Evolutionary conservation across 2,113 vertebrate genomes (phyloP), one percentile per base, ranked within the genome.

Genomic region (Crotophaga sulcirostris): DNA sequence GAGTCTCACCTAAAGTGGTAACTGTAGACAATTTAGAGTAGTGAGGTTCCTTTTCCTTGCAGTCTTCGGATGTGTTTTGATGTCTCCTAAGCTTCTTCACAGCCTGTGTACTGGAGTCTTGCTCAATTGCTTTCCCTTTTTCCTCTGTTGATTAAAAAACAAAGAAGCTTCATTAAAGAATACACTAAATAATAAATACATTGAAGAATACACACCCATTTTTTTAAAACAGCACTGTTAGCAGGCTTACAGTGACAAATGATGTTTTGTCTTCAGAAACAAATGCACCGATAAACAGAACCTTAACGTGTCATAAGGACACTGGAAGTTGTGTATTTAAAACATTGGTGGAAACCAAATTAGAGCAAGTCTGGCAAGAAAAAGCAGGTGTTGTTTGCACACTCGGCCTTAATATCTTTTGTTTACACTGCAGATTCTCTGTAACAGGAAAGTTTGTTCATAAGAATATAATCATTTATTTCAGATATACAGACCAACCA

Each of bases 81-180:
- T 94, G 91, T 86, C 19, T 89, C 74, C 94, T 94, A 95, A 86
- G 51, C 58, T 86, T 95, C 84, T 91, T 94, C 78, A 81, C 95
- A 95, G 84, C 21, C 40, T 75, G 81, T 40, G n/a, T 52, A 60
- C 26, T 54, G 11, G 69, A 86, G 14, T 52, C 95, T 88, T 95
- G 89, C n/a, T 93, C 82, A 94, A 55, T 5, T 73, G 92, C 84
- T 55, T 67, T 96, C 93, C 92, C 47, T 76, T 91, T 95, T 73
- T 89, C 89, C n/a, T 92, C 79, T 83, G 84, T 97, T 98, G 87
- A 94, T 94, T 56, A 83, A 96, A 97, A 49, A 86, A 84, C 81
- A 95, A 91, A 55, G 20, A 69, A 86, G 49, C 25, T 13, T 62
- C 23, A 88, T 70, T 91, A 66, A 93, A 75, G 23, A 83, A 40